Conservation (phyloP, 2,113 vertebrate genomes). For the Felis chaus region DNA sequence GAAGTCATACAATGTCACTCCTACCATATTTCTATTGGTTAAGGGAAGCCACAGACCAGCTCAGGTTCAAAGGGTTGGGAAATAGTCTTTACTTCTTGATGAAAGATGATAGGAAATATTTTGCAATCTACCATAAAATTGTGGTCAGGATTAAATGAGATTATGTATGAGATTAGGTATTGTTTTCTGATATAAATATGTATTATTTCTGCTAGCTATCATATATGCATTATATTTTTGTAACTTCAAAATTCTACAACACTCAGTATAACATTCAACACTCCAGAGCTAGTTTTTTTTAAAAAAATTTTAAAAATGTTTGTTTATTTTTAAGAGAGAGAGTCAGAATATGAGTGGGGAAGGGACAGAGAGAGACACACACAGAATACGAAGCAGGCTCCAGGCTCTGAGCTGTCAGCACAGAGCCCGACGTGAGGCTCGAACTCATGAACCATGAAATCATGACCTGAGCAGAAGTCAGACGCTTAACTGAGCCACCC, state of each 20-base stretch:
- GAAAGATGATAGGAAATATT: not conserved
- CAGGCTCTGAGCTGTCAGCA: no score
- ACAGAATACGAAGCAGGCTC: no score
- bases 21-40: not conserved
- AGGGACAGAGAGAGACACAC: no score
- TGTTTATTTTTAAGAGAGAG: no score
- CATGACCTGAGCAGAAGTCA: no score
- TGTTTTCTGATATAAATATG: not conserved
- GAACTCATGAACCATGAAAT: no score
- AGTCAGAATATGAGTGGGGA: no score
- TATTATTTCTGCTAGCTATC: not conserved
- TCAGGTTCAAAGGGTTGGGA: not conserved
- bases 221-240: not conserved
- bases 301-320: no score
- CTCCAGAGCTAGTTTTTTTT: not conserved
- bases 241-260: not conserved
- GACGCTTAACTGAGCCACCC: no score
- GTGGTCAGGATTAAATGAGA: not conserved
- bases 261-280: not conserved
- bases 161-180: not conserved
- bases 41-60: not conserved
- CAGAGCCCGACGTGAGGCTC: no score
- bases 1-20: not conserved
- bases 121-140: not conserved
- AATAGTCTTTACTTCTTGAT: not conserved